phyloP scores from a whole-genome alignment of 2,888 invertebrate species.

The Entomobrya proxima region DNA sequence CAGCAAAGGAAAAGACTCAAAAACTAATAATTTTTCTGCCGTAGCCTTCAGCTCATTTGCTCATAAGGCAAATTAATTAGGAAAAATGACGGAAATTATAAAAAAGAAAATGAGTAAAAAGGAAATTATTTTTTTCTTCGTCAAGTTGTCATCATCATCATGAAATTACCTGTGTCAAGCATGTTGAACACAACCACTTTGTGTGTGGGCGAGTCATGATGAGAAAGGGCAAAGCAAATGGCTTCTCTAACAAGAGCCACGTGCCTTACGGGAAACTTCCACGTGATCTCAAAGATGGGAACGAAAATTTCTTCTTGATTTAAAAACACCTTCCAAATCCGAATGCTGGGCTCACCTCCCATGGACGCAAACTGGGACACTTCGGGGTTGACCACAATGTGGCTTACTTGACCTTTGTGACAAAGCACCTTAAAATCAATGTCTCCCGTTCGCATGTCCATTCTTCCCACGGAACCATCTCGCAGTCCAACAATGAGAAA shows the following conservation, averaged over 20 bases:
- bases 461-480: constrained; percentile 71
- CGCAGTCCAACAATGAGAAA: constrained; percentile 72
- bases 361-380: constrained; percentile 72
- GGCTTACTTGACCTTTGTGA: constrained; percentile 70
- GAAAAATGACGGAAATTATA: constrained; percentile 57
- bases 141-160: neutral
- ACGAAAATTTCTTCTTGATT: constrained; percentile 71
- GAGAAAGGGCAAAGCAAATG: constrained; percentile 72
- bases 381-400: constrained; percentile 71
- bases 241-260: constrained; percentile 70
- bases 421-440: constrained; percentile 68
- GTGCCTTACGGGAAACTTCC: constrained; percentile 73
- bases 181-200: constrained; percentile 74
- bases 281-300: constrained; percentile 73
- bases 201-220: constrained; percentile 69
- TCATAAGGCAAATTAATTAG: neutral
- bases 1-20: neutral
- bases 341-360: constrained; percentile 71
- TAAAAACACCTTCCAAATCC: constrained; percentile 73
- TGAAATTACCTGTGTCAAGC: constrained; percentile 68
- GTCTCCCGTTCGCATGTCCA: constrained; percentile 69
- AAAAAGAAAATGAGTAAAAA: neutral
- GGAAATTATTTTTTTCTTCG: constrained; percentile 57
- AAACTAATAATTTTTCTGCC: constrained; percentile 43
- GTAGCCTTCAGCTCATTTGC: constrained; percentile 1